Conservation (phyloP, 2,888 invertebrate species). For the Thalpophila matura region DNA sequence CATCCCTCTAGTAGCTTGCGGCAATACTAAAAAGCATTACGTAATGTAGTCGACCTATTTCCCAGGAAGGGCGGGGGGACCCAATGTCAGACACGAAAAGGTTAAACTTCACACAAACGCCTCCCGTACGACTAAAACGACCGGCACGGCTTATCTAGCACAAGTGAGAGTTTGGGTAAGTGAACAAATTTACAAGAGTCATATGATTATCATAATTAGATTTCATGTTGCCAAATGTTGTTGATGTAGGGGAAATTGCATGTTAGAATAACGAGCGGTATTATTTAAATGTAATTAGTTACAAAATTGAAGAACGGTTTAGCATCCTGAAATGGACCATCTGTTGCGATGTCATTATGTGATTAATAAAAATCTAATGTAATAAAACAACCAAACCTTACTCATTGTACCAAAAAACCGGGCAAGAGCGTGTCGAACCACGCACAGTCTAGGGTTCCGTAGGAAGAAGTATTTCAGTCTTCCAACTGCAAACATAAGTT, state of each 20-base stretch:
- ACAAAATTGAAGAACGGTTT: constrained; percentile 12
- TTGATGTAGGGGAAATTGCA: constrained; percentile 31
- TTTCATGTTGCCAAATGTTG: constrained; percentile 45
- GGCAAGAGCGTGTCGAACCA: no score
- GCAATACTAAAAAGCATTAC: constrained; percentile 74
- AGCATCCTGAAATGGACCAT: constrained; percentile 16
- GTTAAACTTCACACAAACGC: constrained; percentile 76
- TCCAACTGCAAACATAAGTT: no score
- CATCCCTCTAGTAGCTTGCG: constrained; percentile 62
- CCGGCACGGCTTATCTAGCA: constrained; percentile 64
- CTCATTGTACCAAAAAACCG: no score
- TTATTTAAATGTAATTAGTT: constrained; percentile 14
- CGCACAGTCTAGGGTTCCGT: no score
- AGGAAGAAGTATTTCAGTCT: no score
- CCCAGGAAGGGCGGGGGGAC: constrained; percentile 60
- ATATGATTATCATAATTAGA: constrained; percentile 64
- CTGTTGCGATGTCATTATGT: constrained; percentile 5
- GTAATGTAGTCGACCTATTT: constrained; percentile 79
- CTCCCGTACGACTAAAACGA: constrained; percentile 64
- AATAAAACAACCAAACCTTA: no score
- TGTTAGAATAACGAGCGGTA: constrained; percentile 12
- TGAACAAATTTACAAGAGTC: constrained; percentile 67
- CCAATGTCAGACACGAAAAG: constrained; percentile 72
- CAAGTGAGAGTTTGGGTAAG: constrained; percentile 63
- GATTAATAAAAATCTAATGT: no score